Evolutionary conservation across 2,113 vertebrate genomes (phyloP).

Genomic region (Tachuris rubrigastra): DNA sequence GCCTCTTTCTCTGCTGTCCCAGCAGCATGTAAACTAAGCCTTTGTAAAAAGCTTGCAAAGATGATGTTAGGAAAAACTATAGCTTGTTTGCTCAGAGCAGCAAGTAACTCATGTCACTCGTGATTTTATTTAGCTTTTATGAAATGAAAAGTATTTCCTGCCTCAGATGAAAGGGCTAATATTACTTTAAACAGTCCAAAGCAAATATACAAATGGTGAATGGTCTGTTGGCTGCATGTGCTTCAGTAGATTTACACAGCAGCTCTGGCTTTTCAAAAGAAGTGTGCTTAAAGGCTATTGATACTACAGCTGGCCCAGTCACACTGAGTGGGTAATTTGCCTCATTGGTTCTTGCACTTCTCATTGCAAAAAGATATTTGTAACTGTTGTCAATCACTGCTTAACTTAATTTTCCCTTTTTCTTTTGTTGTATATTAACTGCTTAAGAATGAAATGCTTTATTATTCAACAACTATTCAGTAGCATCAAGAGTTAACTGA

Average conservation of each 20-base stretch:
- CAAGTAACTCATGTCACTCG: background rate
- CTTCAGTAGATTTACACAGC: background rate
- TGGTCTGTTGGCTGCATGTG: background rate
- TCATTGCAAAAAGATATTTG: background rate
- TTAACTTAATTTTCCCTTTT: background rate
- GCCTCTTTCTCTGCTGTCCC: background rate
- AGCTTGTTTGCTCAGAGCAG: constrained; percentile 46
- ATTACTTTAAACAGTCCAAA: constrained; percentile 48
- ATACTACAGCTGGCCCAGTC: background rate
- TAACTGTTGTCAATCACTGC: background rate
- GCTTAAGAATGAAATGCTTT: background rate
- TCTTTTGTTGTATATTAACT: background rate
- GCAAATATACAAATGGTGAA: constrained; percentile 45
- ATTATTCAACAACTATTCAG: background rate
- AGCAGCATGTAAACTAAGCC: background rate
- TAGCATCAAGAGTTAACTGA: background rate
- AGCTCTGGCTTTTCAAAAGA: constrained; percentile 7
- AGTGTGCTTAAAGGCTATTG: background rate
- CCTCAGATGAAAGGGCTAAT: constrained; percentile 9
- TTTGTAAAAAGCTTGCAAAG: background rate
- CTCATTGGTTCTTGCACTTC: background rate
- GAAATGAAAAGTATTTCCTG: constrained; percentile 9
- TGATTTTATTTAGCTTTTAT: constrained; percentile 44
- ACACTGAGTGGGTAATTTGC: background rate
- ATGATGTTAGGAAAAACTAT: background rate